Evolutionary conservation across 2,113 vertebrate genomes (phyloP).

Genomic region (Myxocyprinus asiaticus): DNA sequence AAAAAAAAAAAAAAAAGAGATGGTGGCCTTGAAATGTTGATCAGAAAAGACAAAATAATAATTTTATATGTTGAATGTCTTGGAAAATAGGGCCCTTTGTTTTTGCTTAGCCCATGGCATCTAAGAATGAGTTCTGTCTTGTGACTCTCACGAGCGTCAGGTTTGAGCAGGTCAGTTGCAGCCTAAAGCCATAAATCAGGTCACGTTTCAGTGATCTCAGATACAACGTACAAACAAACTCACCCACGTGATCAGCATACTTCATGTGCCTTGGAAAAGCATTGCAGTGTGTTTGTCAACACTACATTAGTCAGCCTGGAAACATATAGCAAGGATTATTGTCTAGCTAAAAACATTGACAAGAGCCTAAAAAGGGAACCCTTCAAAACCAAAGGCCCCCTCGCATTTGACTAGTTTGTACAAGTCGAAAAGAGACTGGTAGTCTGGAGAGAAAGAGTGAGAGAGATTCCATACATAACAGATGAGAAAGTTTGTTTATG

Average conservation of each 20-base stretch:
- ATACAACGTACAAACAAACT: conserved; percentile 30
- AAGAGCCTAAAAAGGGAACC: not conserved
- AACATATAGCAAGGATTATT: not conserved
- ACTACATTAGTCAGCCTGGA: not conserved
- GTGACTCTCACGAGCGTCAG: conserved; percentile 10
- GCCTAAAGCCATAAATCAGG: conserved; percentile 33
- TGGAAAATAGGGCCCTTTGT: not conserved
- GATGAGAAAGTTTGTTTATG: not conserved
- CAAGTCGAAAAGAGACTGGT: not conserved
- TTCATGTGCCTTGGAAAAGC: conserved; percentile 6
- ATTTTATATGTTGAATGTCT: not conserved
- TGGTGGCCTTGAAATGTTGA: not conserved
- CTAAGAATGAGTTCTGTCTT: conserved; percentile 2
- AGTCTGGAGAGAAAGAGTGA: conserved; percentile 1
- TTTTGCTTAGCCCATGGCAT: not conserved
- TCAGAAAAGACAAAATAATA: not conserved
- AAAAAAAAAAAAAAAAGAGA: too few relatives aligned
- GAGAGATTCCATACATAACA: conserved; percentile 18
- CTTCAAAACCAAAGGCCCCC: not conserved
- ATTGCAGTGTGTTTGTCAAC: not conserved
- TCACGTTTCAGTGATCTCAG: conserved; percentile 24
- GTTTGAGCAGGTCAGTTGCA: conserved; percentile 17
- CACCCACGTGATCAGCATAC: not conserved
- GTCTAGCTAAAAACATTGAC: not conserved
- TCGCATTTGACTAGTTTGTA: conserved; percentile 6